Conservation (phyloP, 2,113 vertebrate species). For the Todiramphus chloris region DNA sequence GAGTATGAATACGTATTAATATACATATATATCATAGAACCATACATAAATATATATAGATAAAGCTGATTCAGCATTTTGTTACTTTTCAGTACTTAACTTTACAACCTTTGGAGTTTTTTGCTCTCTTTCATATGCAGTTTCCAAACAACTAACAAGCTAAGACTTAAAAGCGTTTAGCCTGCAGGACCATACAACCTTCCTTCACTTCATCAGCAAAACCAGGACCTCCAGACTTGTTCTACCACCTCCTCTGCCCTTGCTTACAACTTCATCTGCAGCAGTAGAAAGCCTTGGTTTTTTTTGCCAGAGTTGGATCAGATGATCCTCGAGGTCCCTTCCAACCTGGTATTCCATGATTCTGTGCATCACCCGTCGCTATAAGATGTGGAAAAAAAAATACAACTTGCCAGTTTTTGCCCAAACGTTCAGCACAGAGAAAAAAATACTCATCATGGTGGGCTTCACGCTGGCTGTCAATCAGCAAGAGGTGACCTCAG, state of each 20-base stretch:
- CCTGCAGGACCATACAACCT: background rate
- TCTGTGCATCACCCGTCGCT: accelerated
- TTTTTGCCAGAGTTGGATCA: background rate
- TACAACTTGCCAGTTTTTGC: background rate
- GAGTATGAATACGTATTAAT: accelerated
- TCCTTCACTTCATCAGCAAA: background rate
- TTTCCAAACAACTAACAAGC: background rate
- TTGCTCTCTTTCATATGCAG: background rate
- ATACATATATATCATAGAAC: background rate
- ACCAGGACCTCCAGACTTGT: background rate
- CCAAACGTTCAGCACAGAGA: background rate
- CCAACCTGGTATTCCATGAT: background rate
- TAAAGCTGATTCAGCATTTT: background rate
- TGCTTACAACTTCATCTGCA: accelerated
- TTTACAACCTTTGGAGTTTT: background rate
- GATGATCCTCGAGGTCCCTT: background rate
- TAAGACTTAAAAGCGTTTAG: background rate
- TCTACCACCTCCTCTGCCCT: background rate
- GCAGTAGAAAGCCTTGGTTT: background rate
- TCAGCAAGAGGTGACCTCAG: background rate
- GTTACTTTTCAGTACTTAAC: background rate
- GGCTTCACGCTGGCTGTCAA: background rate
- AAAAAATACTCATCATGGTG: background rate
- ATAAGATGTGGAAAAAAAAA: background rate
- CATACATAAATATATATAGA: background rate